Base-by-base conservation (phyloP, 1,140 invertebrate species). In the Lerema accius region DNA sequence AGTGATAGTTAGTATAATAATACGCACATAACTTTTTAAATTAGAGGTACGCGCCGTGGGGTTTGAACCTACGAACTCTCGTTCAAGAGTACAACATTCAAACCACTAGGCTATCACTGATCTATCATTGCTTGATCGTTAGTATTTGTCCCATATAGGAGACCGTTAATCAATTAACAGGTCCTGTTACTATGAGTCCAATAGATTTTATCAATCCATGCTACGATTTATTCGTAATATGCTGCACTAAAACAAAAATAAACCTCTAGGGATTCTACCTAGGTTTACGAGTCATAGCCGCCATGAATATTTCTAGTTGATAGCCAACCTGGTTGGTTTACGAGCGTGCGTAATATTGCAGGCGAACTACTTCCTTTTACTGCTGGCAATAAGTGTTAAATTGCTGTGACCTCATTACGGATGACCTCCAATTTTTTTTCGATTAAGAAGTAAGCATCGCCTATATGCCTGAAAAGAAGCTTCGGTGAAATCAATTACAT, bases 241-340 rank as follows among this genome's bases (percentile, higher is more conserved):
- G n/a, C 16, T 19, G 39, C 14, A 46, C n/a, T 58, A 46, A 58
- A 58, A 58, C 55, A 5, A 46, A 46, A 58, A 46, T 58, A 58
- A 58, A 35, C 15, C 55, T 19, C 16, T 4, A 28, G 42, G 55
- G 55, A 43, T 46, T 46, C 55, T 37, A 37, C 26, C 55, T 14
- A 40, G 16, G 16, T 46, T 58, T 58, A 58, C 42, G 55, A 58
- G 55, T 43, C 28, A 58, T 46, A 23, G 55, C 55, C 1, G 55
- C 55, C 9, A 58, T 58, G 55, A 58, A 58, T 58, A 58, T 45
- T 58, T 46, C 55, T 58, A 26, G 42, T 58, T 58, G 26, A 58
- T 32, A 16, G 42, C 55, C 55, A 35, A 59, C 43, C 55, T 59
- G 55, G 55, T 26, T 14, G 28, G 45, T 46, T 46, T 59, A 59